Percentiles rank a stretch among this genome's conserved stretches.
Evolutionary conservation across 1,140 invertebrate genomes (phyloP).

Genomic region (Hylaeus volcanicus): DNA sequence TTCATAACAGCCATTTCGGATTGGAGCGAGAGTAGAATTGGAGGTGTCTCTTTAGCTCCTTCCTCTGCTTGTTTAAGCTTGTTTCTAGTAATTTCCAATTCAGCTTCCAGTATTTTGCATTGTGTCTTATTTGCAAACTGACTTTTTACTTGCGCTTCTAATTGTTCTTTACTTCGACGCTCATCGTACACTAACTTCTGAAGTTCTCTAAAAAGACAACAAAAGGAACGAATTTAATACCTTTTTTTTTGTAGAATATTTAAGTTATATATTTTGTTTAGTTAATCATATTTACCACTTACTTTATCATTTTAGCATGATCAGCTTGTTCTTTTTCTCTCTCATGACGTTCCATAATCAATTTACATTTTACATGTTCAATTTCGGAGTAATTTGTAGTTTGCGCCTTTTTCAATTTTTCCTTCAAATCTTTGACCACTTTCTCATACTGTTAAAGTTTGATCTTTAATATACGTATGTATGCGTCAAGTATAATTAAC

Average conservation of each 20-base stretch:
- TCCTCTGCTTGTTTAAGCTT: conserved; percentile 83
- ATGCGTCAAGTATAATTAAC: conserved; percentile 3
- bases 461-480: conserved; percentile 12
- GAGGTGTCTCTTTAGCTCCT: conserved; percentile 83
- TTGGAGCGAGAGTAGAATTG: conserved; percentile 85
- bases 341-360: conserved; percentile 88
- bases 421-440: conserved; percentile 83
- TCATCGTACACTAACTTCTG: conserved; percentile 85
- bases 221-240: background rate
- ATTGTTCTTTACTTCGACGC: conserved; percentile 82
- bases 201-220: conserved; percentile 80
- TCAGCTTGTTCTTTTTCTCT: conserved; percentile 89
- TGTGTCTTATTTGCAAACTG: conserved; percentile 80
- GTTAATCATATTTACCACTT: conserved; percentile 20
- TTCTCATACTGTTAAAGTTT: conserved; percentile 83
- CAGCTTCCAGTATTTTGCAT: conserved; percentile 83
- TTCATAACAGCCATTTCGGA: conserved; percentile 87
- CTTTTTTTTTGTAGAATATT: background rate
- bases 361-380: conserved; percentile 86
- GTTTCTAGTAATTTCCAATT: conserved; percentile 84
- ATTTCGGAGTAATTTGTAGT: conserved; percentile 83
- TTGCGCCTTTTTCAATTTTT: conserved; percentile 82
- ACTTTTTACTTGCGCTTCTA: conserved; percentile 82
- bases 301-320: conserved; percentile 85
- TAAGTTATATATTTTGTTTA: background rate